These are phyloP conservation scores for Diadophis punctatus DNA, from an alignment of 2,113 vertebrate genomes.

Conservation along the genomic window DNA sequence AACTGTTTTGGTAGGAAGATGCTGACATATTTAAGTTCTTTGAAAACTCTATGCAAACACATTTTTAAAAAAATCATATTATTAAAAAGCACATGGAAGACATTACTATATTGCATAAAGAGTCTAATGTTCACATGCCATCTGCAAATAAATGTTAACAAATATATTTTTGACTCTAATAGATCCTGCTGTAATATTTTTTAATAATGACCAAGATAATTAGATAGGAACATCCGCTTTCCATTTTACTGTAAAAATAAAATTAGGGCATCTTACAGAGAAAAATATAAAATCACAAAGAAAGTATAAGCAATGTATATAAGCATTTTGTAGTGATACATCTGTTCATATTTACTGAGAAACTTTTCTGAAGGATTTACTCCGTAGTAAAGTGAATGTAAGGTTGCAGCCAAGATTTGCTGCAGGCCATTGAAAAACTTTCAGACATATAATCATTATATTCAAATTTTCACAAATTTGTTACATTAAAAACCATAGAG, in stretches of 20 bases:
- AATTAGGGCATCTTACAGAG: neutral
- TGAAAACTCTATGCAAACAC: neutral
- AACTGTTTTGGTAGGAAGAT: neutral
- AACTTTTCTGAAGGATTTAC: neutral
- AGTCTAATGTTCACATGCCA: neutral
- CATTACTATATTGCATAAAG: neutral
- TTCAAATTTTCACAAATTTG: neutral
- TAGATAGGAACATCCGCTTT: neutral
- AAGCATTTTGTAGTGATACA: neutral
- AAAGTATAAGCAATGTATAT: neutral
- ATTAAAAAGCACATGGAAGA: neutral
- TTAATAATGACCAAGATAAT: neutral
- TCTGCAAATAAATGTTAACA: neutral
- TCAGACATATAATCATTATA: conserved; percentile 5
- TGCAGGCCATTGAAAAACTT: neutral
- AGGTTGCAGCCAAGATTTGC: neutral
- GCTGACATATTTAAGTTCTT: neutral
- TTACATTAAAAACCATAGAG: conserved; percentile 17
- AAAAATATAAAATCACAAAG: neutral
- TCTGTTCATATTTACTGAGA: neutral
- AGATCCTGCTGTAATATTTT: neutral
- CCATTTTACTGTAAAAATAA: neutral
- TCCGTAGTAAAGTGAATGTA: neutral
- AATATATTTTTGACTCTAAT: neutral
- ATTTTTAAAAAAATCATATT: neutral